Evolutionary conservation across 2,888 invertebrate genomes (phyloP).

Genomic region (Rosalia funebris): DNA sequence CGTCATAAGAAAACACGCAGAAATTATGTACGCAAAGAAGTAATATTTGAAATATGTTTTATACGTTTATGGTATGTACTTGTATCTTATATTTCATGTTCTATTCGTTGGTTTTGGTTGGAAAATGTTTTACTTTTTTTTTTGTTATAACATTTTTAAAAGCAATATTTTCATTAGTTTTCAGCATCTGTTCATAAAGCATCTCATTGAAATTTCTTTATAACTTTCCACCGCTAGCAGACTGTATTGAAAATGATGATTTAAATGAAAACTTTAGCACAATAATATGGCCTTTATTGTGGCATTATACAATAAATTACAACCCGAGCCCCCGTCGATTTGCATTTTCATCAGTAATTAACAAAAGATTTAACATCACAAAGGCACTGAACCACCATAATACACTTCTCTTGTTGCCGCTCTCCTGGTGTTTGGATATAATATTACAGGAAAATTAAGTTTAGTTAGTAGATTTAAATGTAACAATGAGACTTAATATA

Average conservation of each 20-base stretch:
- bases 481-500: conserved; percentile 21
- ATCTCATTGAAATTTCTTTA: too few species aligned
- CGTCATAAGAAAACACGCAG: too few species aligned
- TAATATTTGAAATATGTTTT: too few species aligned
- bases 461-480: conserved; percentile 8
- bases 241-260: conserved; percentile 32
- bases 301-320: conserved; percentile 35
- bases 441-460: conserved; percentile 30
- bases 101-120: too few species aligned
- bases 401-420: conserved; percentile 38
- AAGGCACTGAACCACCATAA: conserved; percentile 34
- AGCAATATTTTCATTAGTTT: too few species aligned
- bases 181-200: too few species aligned
- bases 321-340: conserved; percentile 31
- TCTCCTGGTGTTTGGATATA: conserved; percentile 17
- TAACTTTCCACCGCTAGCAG: too few species aligned
- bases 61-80: too few species aligned
- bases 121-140: too few species aligned
- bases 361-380: conserved; percentile 42
- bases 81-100: too few species aligned
- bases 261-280: conserved; percentile 28
- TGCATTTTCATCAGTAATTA: conserved; percentile 43
- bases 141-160: too few species aligned
- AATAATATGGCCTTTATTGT: conserved; percentile 35
- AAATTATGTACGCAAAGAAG: too few species aligned